Conservation (phyloP, 2,797 vertebrate species). For the Sebastes elongatus region DNA sequence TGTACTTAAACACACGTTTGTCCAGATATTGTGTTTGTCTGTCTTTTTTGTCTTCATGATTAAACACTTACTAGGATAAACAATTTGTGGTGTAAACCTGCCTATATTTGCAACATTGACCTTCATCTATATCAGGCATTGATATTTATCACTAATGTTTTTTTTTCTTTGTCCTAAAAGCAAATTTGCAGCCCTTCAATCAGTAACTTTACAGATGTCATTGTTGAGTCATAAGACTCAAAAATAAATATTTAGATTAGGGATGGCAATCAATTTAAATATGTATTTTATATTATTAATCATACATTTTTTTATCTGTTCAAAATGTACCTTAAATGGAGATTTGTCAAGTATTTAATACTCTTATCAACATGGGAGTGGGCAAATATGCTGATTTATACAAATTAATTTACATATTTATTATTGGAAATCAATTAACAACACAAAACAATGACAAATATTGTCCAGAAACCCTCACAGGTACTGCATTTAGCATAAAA, state of each 20-base stretch:
- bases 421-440: fast-evolving
- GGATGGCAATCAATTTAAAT: too few species aligned
- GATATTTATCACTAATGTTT: neutral
- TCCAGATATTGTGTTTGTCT: slow-evolving; percentile 57
- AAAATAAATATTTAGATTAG: neutral
- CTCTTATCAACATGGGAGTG: too few species aligned
- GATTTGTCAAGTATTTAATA: too few species aligned
- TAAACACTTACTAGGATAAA: slow-evolving; percentile 70
- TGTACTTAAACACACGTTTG: slow-evolving; percentile 42
- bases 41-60: slow-evolving; percentile 63
- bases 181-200: neutral
- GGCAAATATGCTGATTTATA: too few species aligned
- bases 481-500: too few species aligned
- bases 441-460: too few species aligned
- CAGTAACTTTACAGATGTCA: neutral
- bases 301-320: too few species aligned
- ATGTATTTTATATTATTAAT: too few species aligned
- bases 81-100: neutral
- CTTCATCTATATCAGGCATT: neutral
- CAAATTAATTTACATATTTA: fast-evolving
- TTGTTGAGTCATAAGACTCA: neutral
- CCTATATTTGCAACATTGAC: neutral
- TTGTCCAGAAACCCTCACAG: too few species aligned
- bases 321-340: too few species aligned
- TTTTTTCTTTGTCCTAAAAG: neutral